Evolutionary conservation across 2,797 vertebrate genomes (phyloP).

Genomic region (Anguilla pacifica): DNA sequence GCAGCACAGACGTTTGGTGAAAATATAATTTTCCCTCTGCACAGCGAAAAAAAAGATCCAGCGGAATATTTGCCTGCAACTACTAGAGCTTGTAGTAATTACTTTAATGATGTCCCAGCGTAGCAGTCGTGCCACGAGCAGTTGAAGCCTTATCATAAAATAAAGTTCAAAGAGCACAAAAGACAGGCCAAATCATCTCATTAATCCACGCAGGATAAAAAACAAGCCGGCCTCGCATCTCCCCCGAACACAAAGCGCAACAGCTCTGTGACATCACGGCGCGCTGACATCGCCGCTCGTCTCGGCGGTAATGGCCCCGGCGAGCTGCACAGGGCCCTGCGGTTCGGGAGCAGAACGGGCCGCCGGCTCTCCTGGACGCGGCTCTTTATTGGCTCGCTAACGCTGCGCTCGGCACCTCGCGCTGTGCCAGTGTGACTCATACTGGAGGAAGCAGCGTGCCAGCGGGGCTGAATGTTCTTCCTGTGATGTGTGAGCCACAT

Average conservation of each 20-base stretch:
- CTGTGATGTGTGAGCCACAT: neutral
- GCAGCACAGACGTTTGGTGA: conserved; percentile 65
- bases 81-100: conserved; percentile 74
- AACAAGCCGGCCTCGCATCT: conserved; percentile 32
- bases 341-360: neutral
- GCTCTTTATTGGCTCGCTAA: neutral
- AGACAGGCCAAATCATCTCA: conserved; percentile 58
- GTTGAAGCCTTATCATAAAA: conserved; percentile 63
- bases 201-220: conserved; percentile 51
- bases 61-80: conserved; percentile 71
- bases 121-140: conserved; percentile 57
- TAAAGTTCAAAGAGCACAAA: conserved; percentile 55
- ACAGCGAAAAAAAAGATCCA: conserved; percentile 50
- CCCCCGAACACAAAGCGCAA: conserved; percentile 36
- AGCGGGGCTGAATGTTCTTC: neutral
- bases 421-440: neutral
- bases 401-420: neutral
- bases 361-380: neutral
- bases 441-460: neutral
- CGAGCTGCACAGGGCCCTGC: neutral
- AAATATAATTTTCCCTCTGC: conserved; percentile 63
- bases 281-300: neutral
- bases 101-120: conserved; percentile 73
- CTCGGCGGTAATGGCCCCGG: neutral
- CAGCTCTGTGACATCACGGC: neutral